Evolutionary conservation across 35 echinoderm and acorn worm genomes (phyloP).

Genomic region (Ophiothrix spiculata): DNA sequence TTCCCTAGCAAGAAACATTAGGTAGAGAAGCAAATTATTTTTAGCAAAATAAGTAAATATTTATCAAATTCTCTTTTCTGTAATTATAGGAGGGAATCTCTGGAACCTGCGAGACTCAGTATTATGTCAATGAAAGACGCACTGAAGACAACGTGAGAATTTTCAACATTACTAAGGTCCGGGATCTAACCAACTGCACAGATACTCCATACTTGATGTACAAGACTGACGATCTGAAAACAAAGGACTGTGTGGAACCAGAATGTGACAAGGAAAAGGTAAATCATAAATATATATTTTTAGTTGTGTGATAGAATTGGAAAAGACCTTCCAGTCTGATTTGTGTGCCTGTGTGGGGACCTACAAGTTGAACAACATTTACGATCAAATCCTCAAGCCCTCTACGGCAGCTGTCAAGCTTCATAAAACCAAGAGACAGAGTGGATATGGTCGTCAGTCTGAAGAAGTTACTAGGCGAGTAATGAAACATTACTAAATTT

Average conservation of each 20-base stretch:
- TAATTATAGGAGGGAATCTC: conserved; percentile 40
- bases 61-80: neutral
- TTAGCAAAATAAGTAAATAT: neutral
- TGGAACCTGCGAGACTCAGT: conserved; percentile 53
- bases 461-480: too few species aligned
- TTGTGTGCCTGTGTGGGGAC: too few species aligned
- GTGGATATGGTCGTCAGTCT: too few species aligned
- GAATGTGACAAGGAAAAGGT: neutral
- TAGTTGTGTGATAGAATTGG: too few species aligned
- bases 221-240: neutral
- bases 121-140: conserved; percentile 18
- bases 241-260: neutral
- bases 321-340: too few species aligned
- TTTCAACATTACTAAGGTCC: conserved; percentile 54
- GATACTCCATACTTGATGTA: conserved; percentile 4
- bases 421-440: too few species aligned
- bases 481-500: too few species aligned
- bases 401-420: too few species aligned
- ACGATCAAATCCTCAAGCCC: too few species aligned
- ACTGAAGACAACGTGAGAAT: conserved; percentile 11
- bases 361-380: too few species aligned
- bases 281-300: too few species aligned
- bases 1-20: too few species aligned
- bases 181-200: conserved; percentile 45
- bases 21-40: neutral